Evolutionary conservation across 2,113 vertebrate genomes (phyloP).

Genomic region (Nothoprocta perdicaria): DNA sequence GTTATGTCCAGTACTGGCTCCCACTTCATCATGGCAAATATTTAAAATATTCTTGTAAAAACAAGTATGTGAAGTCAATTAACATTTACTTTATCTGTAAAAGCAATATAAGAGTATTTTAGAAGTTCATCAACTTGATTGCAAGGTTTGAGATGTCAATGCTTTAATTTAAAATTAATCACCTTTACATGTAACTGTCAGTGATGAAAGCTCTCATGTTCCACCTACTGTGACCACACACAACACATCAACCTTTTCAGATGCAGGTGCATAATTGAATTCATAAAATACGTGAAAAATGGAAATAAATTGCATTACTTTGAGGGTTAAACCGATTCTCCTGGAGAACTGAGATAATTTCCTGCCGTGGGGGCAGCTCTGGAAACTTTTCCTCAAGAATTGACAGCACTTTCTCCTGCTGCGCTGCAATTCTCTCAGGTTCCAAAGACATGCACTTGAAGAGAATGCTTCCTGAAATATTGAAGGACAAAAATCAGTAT

Average conservation of each 20-base stretch:
- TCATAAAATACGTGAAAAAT: background rate
- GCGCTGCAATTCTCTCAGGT: conserved; percentile 73
- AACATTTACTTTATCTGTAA: background rate
- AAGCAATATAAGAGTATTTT: background rate
- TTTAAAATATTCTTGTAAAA: background rate
- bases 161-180: background rate
- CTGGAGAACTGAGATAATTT: conserved; percentile 76
- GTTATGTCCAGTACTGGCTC: background rate
- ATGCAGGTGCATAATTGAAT: background rate
- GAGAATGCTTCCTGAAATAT: conserved; percentile 84
- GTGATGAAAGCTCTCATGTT: background rate
- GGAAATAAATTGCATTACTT: conserved; percentile 54
- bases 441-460: conserved; percentile 81
- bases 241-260: background rate
- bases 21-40: background rate
- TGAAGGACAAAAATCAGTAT: background rate
- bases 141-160: background rate
- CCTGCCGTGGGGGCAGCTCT: conserved; percentile 76
- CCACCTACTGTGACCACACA: background rate
- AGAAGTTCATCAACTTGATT: background rate
- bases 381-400: conserved; percentile 82
- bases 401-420: conserved; percentile 83
- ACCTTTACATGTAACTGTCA: background rate
- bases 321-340: conserved; percentile 72
- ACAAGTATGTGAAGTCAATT: background rate